Percentiles rank a stretch among this genome's conserved stretches.
phyloP scores from a whole-genome alignment of 2,888 invertebrate species.

The Ornithoptera priamus region DNA sequence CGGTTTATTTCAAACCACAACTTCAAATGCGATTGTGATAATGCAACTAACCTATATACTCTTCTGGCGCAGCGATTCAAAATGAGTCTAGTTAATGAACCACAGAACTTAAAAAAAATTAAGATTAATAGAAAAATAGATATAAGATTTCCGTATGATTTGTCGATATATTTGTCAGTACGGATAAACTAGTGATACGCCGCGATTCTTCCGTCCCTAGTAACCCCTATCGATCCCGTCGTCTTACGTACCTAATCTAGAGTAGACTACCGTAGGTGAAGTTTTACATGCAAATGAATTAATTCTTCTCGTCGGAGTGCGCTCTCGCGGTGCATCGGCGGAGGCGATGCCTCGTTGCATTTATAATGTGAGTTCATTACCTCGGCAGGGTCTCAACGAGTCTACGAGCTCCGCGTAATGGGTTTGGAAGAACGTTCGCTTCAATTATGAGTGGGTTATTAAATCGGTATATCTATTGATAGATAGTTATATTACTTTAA shows the following conservation, averaged over 20 bases:
- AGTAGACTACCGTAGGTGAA: conserved; percentile 60
- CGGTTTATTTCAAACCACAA: too few relatives aligned
- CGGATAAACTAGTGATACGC: conserved; percentile 19
- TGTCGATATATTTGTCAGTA: neutral
- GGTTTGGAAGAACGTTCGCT: conserved; percentile 74
- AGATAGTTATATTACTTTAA: conserved; percentile 24
- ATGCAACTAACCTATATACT: too few relatives aligned
- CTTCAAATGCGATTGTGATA: too few relatives aligned
- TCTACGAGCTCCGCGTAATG: conserved; percentile 64
- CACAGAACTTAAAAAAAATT: neutral
- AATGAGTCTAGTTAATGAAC: too few relatives aligned
- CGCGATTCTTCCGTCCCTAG: conserved; percentile 38
- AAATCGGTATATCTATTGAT: conserved; percentile 61
- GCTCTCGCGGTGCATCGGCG: conserved; percentile 61
- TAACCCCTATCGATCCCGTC: conserved; percentile 42
- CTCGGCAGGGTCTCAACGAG: conserved; percentile 58
- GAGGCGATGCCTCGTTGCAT: conserved; percentile 76
- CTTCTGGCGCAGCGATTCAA: too few relatives aligned
- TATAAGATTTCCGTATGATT: neutral
- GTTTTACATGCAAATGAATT: conserved; percentile 80
- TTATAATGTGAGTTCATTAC: conserved; percentile 79
- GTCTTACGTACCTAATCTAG: conserved; percentile 60
- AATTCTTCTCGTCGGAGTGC: conserved; percentile 73
- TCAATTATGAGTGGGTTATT: conserved; percentile 75
- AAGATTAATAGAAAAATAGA: neutral